phyloP scores from a whole-genome alignment of 2,888 invertebrate genomes.

The Liopterus haemorrhoidalis region DNA sequence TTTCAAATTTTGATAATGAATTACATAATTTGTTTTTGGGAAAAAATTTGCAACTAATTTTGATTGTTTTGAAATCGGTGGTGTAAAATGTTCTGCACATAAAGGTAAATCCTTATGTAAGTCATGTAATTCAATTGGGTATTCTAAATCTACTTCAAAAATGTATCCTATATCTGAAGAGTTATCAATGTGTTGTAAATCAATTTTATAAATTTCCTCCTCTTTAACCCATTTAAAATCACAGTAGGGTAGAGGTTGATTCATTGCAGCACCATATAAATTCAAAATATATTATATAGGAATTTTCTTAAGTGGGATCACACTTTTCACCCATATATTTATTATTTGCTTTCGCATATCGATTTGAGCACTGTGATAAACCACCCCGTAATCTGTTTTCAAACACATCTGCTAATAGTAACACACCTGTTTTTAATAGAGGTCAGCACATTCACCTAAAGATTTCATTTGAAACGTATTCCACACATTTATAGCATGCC shows the following conservation, averaged over 20 bases:
- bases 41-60: slow-evolving; percentile 28
- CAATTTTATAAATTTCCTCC: slow-evolving; percentile 7
- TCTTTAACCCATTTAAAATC: slow-evolving; percentile 3
- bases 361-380: slow-evolving; percentile 36
- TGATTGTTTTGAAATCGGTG: slow-evolving; percentile 19
- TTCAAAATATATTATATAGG: slow-evolving; percentile 37
- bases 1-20: slow-evolving; percentile 32
- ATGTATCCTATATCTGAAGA: slow-evolving; percentile 37
- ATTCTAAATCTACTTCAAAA: slow-evolving; percentile 44
- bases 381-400: slow-evolving; percentile 39
- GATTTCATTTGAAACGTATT: slow-evolving; percentile 34
- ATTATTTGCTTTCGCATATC: slow-evolving; percentile 39
- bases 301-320: slow-evolving; percentile 29
- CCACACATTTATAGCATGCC: slow-evolving; percentile 39
- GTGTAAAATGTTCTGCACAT: slow-evolving; percentile 29
- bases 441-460: slow-evolving; percentile 38
- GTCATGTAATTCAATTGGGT: slow-evolving; percentile 40
- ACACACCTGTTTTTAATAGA: slow-evolving; percentile 36
- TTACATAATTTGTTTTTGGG: slow-evolving; percentile 28
- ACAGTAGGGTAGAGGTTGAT: slow-evolving; percentile 2
- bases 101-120: slow-evolving; percentile 33
- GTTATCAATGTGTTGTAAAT: slow-evolving; percentile 11
- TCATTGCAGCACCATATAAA: slow-evolving; percentile 33
- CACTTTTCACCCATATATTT: slow-evolving; percentile 36
- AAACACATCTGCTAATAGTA: slow-evolving; percentile 36